Evolutionary conservation across 2,888 invertebrate species (phyloP), one percentile per base, ranked within the genome.

Genomic region (Tridacna gigas): DNA sequence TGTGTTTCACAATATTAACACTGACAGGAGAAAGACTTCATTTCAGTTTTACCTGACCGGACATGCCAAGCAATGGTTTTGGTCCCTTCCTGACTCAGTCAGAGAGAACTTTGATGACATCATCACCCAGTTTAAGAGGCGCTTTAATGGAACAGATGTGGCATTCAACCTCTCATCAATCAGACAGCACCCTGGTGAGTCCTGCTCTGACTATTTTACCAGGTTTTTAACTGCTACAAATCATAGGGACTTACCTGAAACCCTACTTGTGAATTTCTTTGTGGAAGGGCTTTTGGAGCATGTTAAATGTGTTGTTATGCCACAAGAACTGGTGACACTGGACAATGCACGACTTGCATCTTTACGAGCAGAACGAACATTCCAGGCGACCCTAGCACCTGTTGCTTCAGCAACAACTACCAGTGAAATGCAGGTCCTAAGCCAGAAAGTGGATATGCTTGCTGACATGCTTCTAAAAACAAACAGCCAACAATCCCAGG

Each of bases 301-400:
- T 25, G 0, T 77, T 7, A n/a, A 56, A 4, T 51, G 47, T 15
- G 28, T 78, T 20, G 69, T 78, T 0, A 78, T 67, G 45, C 78
- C 69, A 22, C 78, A 77, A 26, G 71, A 61, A 12, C 1, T 78
- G 7, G 9, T 12, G 0, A 37, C 51, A 20, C n/a, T 78, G 45
- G 71, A 78, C 11, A 15, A 26, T n/a, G 78, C 78, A 25, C 26
- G 78, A 4, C 20, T 28, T 20, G 78, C 78, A 61, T 69, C 78
- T 12, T n/a, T 78, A n/a, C 28, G 78, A 22, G 78, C 78, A 22
- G 71, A 78, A 60, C 13, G 56, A 20, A 61, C 69, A 9, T 60
- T 56, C 13, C 7, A 69, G 18, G 78, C 67, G 22, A 61, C 22
- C 26, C 61, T 56, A n/a, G 71, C 56, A 26, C 45, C 69, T n/a